phyloP scores from a whole-genome alignment of 2,888 invertebrate genomes.

The Synanthedon myopaeformis region DNA sequence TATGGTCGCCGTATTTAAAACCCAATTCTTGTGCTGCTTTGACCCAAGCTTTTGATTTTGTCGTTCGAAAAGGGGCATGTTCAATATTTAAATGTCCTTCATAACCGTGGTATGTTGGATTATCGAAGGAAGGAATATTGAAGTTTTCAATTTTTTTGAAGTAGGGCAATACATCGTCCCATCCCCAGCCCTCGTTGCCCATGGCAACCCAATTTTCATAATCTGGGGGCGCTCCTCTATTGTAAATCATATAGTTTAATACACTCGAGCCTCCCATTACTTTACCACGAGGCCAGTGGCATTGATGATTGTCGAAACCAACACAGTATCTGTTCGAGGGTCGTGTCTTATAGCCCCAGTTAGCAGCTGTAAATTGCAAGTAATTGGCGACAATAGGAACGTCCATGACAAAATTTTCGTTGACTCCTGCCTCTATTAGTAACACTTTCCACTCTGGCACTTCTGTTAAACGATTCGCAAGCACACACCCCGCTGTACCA shows the following conservation, averaged over 20 bases:
- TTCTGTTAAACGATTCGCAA: constrained; percentile 81
- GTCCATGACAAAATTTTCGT: constrained; percentile 80
- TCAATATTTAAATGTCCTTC: constrained; percentile 71
- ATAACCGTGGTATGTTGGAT: constrained; percentile 65
- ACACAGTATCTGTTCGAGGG: constrained; percentile 79
- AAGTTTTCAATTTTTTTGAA: constrained; percentile 84
- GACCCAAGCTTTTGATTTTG: constrained; percentile 68
- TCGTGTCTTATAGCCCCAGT: constrained; percentile 86
- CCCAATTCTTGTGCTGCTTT: constrained; percentile 73
- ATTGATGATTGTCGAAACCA: constrained; percentile 79
- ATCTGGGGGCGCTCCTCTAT: constrained; percentile 77
- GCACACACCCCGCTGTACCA: constrained; percentile 82
- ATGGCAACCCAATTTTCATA: constrained; percentile 81
- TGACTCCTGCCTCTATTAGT: constrained; percentile 79
- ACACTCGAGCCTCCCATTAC: constrained; percentile 86
- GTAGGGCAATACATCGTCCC: constrained; percentile 77
- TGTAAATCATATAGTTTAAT: constrained; percentile 85
- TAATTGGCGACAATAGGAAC: constrained; percentile 80
- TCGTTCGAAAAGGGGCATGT: constrained; percentile 62
- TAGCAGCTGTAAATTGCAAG: constrained; percentile 77
- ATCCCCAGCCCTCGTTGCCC: constrained; percentile 82
- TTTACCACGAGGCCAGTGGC: constrained; percentile 85
- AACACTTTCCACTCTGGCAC: constrained; percentile 76
- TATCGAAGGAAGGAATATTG: constrained; percentile 66
- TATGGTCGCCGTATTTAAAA: constrained; percentile 71